Percentiles rank a stretch among this genome's conserved stretches.
phyloP scores from a whole-genome alignment of 2,113 vertebrate genomes.

The Paradoxurus hermaphroditus region DNA sequence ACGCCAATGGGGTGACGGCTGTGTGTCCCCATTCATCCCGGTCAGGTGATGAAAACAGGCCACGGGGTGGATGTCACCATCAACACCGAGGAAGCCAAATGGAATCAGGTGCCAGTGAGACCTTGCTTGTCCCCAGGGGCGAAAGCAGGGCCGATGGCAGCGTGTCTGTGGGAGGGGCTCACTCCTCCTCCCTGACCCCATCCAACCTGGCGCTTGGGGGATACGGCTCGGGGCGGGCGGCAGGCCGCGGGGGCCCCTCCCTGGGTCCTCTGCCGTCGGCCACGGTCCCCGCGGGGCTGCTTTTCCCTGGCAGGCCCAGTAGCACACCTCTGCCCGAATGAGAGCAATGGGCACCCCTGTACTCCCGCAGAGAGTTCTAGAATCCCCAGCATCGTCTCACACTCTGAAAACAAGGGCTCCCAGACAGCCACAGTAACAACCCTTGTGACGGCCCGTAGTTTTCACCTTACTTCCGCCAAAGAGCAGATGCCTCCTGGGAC shows the following conservation, averaged over 20 bases:
- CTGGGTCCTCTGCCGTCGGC: background rate
- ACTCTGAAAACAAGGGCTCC: background rate
- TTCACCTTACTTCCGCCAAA: too few relatives aligned
- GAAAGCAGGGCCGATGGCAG: background rate
- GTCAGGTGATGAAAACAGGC: background rate
- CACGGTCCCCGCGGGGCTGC: background rate
- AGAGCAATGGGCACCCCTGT: rapidly evolving
- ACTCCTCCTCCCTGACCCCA: background rate
- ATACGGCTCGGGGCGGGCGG: background rate
- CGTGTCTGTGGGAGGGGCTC: rapidly evolving
- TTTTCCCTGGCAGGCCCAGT: background rate
- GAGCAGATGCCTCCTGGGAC: background rate
- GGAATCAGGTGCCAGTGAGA: background rate
- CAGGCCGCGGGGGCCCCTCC: too few relatives aligned
- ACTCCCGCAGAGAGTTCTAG: background rate
- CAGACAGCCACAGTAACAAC: background rate
- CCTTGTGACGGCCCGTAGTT: rapidly evolving
- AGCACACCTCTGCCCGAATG: background rate
- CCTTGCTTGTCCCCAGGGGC: background rate
- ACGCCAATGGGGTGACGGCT: background rate
- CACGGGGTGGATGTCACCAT: background rate
- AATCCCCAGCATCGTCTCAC: background rate
- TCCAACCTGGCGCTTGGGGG: rapidly evolving
- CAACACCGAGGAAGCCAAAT: background rate
- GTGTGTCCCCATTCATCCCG: background rate